Evolutionary conservation across 2,113 vertebrate species (phyloP), one percentile per base, ranked within the genome.

Genomic region (Microtus ochrogaster): DNA sequence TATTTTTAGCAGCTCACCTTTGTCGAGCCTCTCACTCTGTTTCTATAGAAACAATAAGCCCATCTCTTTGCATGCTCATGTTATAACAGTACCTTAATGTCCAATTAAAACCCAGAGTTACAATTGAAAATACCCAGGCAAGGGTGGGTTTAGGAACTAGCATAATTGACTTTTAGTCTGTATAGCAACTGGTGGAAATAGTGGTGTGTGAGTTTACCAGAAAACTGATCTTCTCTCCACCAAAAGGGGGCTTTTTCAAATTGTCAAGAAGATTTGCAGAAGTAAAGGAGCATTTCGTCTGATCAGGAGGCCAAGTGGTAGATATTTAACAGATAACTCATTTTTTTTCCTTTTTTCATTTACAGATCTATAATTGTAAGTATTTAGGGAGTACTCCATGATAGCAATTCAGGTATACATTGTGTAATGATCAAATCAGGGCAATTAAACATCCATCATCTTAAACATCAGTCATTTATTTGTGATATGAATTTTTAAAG

Each of bases 1-100:
- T 97, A 96, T 90, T 96, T 97, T 96, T 96, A 97, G 94, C 26
- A 96, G 66, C 77, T 96, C 81, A 94, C 66, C 76, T 97, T 97
- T 96, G 76, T 82, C 28, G 30, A 89, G 17, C 7, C 90, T 96
- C 97, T 94, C 73, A 94, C 72, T 17, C 36, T 89, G 88, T 97
- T 97, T 95, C 95, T 74, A 94, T 95, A 94, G 90, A 95, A 94
- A 96, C 81, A 82, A 21, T 76, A 92, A 91, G 58, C 77, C 39
- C 21, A 55, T 94, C 49, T 95, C 94, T 81, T 94, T 84, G 28
- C 1, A 58, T 39, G n/a, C 0, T 88, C 79, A 77, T 11, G 76
- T 66, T 84, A 73, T 73, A 73, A 85, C 21, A 87, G 78, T 90
- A 90, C 61, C 39, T 95, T 96, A 83, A 70, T 82, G 91, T 83